Evolutionary conservation across 2,888 invertebrate species (phyloP), one percentile per base, ranked within the genome.

Genomic region (Hemistola chrysoprasaria): DNA sequence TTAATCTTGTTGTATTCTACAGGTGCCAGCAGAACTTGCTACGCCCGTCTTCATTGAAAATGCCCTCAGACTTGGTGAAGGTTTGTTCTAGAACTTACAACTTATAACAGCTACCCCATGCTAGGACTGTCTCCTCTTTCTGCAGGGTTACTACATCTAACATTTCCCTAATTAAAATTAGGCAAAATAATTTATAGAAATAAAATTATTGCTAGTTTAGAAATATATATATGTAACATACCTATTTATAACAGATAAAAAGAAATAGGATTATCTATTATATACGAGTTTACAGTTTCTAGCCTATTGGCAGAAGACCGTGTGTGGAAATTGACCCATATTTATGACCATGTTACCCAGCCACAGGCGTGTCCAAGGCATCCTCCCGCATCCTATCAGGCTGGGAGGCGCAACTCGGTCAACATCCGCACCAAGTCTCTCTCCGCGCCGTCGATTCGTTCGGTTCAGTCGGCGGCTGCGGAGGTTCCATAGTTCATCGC

Each of bases 371-470:
- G n/a, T 30, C 35, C 22, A 1, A 8, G 8, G 22, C 8, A 7
- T 52, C 40, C 2, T 45, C 55, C 20, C 80, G 85, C 22, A 84
- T 85, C 31, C 68, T 84, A 23, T 83, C 83, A 0, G 84, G 85
- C 0, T 84, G 85, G 84, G 65, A 67, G 34, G 84, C 85, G 6
- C 9, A 33, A 10, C 76, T 72, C 0, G 84, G 85, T 0, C 75
- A 82, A 65, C 71, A 68, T 40, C 85, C 86, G 1, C 75, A 84
- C 56, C 83, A 83, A 53, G 70, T 67, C 6, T 57, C 70, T 1
- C 63, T 83, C 11, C 77, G 85, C 0, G 59, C 77, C 69, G 61
- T 76, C 33, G 53, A 49, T 50, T 7, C 38, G 0, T 7, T n/a
- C 0, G 85, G 82, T 0, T 33, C 22, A 1, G 71, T 82, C 22